Conservation (phyloP, 2,888 invertebrate species). For the Chrysina gloriosa region DNA sequence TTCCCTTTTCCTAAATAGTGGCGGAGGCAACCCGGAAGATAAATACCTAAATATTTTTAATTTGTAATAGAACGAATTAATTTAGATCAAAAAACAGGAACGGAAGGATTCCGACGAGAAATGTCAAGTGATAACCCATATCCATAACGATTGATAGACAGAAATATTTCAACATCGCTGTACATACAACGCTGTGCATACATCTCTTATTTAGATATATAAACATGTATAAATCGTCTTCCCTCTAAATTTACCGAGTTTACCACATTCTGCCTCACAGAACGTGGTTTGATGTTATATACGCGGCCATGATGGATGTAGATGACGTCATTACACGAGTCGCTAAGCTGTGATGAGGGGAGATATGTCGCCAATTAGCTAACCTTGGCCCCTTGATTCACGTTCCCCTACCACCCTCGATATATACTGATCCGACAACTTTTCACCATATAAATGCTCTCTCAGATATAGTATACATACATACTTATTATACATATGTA, state of each 20-base stretch:
- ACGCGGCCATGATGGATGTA: constrained; percentile 57
- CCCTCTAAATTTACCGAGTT: constrained; percentile 38
- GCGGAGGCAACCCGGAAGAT: too few species aligned
- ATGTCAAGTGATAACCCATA: too few species aligned
- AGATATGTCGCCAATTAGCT: constrained; percentile 59
- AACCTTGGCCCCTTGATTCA: constrained; percentile 55
- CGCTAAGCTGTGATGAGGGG: constrained; percentile 55
- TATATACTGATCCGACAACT: constrained; percentile 43
- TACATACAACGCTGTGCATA: too few species aligned
- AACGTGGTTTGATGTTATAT: constrained; percentile 42
- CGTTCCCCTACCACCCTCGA: constrained; percentile 45
- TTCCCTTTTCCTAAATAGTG: too few species aligned
- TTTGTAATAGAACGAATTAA: too few species aligned
- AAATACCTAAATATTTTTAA: too few species aligned
- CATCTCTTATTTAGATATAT: too few species aligned
- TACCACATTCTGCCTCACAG: constrained; percentile 49
- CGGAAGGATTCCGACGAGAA: too few species aligned
- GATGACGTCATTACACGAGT: constrained; percentile 56
- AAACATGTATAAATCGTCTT: constrained; percentile 24
- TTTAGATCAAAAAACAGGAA: too few species aligned
- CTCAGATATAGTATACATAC: constrained; percentile 21
- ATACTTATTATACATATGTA: constrained; percentile 12
- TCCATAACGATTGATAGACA: too few species aligned
- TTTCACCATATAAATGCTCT: constrained; percentile 34
- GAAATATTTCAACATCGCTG: too few species aligned